Percentiles rank a stretch among this genome's conserved stretches.
phyloP scores from a whole-genome alignment of 2,797 vertebrate genomes.

The Falco peregrinus region DNA sequence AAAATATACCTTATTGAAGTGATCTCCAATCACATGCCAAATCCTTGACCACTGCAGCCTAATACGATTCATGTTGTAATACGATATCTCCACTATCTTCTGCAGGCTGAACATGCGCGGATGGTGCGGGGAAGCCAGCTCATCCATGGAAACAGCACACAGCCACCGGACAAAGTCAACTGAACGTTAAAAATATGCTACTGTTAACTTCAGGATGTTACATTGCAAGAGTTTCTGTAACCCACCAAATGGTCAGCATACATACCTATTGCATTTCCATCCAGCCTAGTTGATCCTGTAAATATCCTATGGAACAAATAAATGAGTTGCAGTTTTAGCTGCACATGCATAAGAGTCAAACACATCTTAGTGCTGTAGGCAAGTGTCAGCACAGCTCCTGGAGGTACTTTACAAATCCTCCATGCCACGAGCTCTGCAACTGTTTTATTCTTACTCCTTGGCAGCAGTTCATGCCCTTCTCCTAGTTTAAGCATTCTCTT shows the following conservation, averaged over 20 bases:
- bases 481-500: not conserved
- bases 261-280: conserved; percentile 95
- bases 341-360: rapidly evolving
- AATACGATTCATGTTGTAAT: conserved; percentile 98
- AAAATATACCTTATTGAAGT: conserved; percentile 92
- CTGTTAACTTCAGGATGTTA: not conserved
- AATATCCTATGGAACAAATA: conserved; percentile 85
- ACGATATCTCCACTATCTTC: conserved; percentile 97
- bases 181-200: conserved; percentile 55
- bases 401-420: not conserved
- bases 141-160: conserved; percentile 95
- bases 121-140: conserved; percentile 92
- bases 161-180: conserved; percentile 97
- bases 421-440: not conserved
- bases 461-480: not conserved
- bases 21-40: conserved; percentile 96
- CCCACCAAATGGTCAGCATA: not conserved
- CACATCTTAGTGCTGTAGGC: not conserved
- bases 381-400: not conserved
- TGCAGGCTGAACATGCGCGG: conserved; percentile 97
- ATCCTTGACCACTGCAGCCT: conserved; percentile 96
- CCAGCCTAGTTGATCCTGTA: conserved; percentile 92
- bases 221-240: not conserved
- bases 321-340: not conserved
- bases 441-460: not conserved